These are phyloP conservation scores for Atherinomorus stipes DNA, from an alignment of 2,113 vertebrate species.

Conservation along the genomic window DNA sequence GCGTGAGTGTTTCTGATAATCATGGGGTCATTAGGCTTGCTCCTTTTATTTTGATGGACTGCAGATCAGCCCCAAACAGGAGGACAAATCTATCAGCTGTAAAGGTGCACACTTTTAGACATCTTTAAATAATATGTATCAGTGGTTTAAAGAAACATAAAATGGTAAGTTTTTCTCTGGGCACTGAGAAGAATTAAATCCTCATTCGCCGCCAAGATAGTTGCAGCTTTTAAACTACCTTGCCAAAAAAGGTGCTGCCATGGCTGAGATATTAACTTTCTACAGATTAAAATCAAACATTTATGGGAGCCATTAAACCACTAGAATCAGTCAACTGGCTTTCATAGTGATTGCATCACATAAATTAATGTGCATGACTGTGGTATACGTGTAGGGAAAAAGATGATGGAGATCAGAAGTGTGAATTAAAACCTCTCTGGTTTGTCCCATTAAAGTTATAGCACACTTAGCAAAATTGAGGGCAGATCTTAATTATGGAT, in stretches of 20 bases:
- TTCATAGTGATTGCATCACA: slow-evolving; percentile 57
- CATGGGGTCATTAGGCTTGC: no score
- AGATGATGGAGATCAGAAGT: slow-evolving; percentile 19
- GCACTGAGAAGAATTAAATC: background rate
- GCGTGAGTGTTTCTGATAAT: no score
- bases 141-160: no score
- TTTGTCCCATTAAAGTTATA: slow-evolving; percentile 48
- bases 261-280: slow-evolving; percentile 2
- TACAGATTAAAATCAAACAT: slow-evolving; percentile 27
- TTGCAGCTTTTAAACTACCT: slow-evolving; percentile 19
- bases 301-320: slow-evolving; percentile 30
- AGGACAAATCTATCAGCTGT: no score
- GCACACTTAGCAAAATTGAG: slow-evolving; percentile 57
- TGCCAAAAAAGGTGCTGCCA: slow-evolving; percentile 10
- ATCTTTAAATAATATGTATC: no score
- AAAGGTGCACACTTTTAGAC: no score
- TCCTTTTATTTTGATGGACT: no score
- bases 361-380: slow-evolving; percentile 33
- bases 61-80: no score
- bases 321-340: slow-evolving; percentile 48
- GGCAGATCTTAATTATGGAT: slow-evolving; percentile 22
- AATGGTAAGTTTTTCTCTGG: no score
- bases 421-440: slow-evolving; percentile 50
- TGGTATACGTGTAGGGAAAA: slow-evolving; percentile 19
- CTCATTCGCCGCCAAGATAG: slow-evolving; percentile 1